Percentiles rank a stretch among this genome's conserved stretches.
Conservation (phyloP, 2,113 vertebrate genomes). For the Hiodon tergisus region DNA sequence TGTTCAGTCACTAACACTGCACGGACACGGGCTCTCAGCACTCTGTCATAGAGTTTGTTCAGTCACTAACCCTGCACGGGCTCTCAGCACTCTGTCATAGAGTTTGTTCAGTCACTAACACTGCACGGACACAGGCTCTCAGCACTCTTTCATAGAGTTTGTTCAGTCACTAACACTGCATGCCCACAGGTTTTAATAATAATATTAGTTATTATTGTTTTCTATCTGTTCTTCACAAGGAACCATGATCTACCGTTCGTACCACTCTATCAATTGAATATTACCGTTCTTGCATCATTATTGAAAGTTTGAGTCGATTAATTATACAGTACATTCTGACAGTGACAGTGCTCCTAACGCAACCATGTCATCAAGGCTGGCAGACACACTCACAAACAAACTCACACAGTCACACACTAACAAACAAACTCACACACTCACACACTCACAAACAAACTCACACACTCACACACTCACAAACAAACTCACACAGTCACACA, state of each 20-base stretch:
- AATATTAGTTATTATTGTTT: not conserved
- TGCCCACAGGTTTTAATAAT: constrained; percentile 21
- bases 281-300: constrained; percentile 42
- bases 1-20: no score
- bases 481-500: no score
- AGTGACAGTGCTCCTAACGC: constrained; percentile 33
- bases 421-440: not conserved
- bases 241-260: constrained; percentile 31
- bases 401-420: not conserved
- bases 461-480: no score
- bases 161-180: not conserved
- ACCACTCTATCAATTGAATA: constrained; percentile 34
- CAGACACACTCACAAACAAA: constrained; percentile 25
- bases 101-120: no score
- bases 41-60: no score
- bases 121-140: no score
- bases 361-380: constrained; percentile 56
- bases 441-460: not conserved
- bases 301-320: constrained; percentile 59
- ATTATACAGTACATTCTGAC: constrained; percentile 34
- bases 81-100: no score
- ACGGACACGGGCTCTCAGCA: no score
- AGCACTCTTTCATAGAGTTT: no score
- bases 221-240: constrained; percentile 27
- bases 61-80: no score